phyloP scores from a whole-genome alignment of 2,113 vertebrate species.

The Ctenomys sociabilis region DNA sequence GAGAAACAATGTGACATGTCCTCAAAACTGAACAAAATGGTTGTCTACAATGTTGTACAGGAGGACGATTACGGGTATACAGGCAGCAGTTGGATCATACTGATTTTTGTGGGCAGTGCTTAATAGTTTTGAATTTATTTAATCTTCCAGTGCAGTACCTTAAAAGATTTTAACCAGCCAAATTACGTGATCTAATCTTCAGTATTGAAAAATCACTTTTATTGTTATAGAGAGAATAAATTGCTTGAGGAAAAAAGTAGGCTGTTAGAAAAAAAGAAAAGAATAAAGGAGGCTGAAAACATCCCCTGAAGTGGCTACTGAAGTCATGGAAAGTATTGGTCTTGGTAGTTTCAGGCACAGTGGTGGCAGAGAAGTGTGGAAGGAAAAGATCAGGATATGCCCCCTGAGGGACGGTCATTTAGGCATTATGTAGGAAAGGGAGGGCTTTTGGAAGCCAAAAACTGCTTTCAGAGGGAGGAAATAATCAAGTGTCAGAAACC shows the following conservation, averaged over 20 bases:
- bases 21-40: neutral
- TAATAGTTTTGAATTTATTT: slow-evolving; percentile 49
- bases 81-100: neutral
- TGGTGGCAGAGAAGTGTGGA: neutral
- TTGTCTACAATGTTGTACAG: neutral
- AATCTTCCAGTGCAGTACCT: neutral
- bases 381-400: neutral
- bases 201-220: neutral
- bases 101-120: neutral
- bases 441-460: neutral
- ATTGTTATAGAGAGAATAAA: neutral
- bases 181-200: neutral
- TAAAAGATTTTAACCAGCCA: slow-evolving; percentile 18
- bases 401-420: neutral
- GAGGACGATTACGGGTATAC: neutral
- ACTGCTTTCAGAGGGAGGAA: neutral
- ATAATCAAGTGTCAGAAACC: slow-evolving; percentile 46
- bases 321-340: neutral
- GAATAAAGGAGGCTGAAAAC: neutral
- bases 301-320: neutral
- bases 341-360: neutral
- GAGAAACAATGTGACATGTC: neutral
- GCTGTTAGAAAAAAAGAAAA: no score
- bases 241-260: neutral
- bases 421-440: neutral